Conservation (phyloP, 2,797 vertebrate species). For the Huso huso region DNA sequence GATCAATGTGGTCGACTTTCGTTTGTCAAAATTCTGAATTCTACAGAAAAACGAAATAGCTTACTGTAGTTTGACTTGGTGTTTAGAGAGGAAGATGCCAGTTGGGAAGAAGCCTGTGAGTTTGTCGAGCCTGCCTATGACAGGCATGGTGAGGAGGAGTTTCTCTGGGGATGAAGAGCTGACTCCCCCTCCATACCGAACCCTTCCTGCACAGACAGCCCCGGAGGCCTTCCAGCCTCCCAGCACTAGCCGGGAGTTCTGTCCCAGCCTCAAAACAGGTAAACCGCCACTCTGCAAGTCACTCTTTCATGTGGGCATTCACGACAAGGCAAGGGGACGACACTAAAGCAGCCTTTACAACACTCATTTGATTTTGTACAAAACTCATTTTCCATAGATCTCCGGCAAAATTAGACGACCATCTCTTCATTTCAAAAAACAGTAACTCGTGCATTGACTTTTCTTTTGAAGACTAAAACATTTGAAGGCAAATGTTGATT, state of each 20-base stretch:
- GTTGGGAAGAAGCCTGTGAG: slow-evolving; percentile 85
- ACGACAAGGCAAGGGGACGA: slow-evolving; percentile 1
- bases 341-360: not conserved
- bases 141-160: slow-evolving; percentile 72
- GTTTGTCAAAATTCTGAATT: no score
- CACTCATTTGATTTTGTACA: not conserved
- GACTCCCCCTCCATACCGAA: slow-evolving; percentile 76
- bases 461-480: slow-evolving; percentile 13
- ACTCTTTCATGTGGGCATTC: slow-evolving; percentile 10
- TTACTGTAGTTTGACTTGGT: slow-evolving; percentile 87
- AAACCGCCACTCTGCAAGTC: slow-evolving; percentile 43
- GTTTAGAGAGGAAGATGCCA: slow-evolving; percentile 93
- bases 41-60: slow-evolving; percentile 41
- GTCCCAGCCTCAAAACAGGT: slow-evolving; percentile 84
- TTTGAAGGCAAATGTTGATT: no score
- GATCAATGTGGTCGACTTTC: no score
- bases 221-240: slow-evolving; percentile 72
- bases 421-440: not conserved
- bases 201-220: slow-evolving; percentile 63
- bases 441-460: slow-evolving; percentile 34
- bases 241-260: slow-evolving; percentile 64
- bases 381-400: slow-evolving; percentile 24
- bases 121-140: slow-evolving; percentile 74
- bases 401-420: not conserved
- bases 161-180: slow-evolving; percentile 85